phyloP scores from a whole-genome alignment of 2,797 vertebrate genomes.

The Staurois parvus region DNA sequence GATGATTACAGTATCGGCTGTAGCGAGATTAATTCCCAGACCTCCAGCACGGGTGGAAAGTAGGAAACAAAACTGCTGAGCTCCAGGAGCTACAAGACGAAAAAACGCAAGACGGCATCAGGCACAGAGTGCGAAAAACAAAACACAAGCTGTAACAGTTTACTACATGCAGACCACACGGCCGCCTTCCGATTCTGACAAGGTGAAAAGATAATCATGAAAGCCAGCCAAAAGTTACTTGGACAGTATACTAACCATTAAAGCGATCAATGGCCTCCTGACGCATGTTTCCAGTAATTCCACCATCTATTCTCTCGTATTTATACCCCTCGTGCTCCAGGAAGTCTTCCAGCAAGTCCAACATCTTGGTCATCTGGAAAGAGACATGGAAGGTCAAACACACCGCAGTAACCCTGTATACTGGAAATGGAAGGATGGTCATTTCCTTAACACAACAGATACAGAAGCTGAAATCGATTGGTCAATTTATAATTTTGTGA shows the following conservation, averaged over 20 bases:
- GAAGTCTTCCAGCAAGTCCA: slow-evolving; percentile 96
- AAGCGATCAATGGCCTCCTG: slow-evolving; percentile 98
- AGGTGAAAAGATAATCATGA: no score
- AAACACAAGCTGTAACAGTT: no score
- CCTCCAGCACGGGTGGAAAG: slow-evolving; percentile 97
- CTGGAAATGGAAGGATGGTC: no score
- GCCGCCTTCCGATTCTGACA: no score
- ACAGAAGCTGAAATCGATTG: no score
- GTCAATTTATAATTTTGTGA: no score
- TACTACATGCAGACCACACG: no score
- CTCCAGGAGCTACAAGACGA: slow-evolving; percentile 86
- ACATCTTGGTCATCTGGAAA: slow-evolving; percentile 96
- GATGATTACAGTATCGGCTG: slow-evolving; percentile 97
- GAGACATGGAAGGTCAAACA: neutral
- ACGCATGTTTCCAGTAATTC: slow-evolving; percentile 95
- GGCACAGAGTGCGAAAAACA: neutral
- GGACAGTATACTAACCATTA: slow-evolving; percentile 80
- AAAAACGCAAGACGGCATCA: neutral
- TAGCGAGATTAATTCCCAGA: slow-evolving; percentile 97
- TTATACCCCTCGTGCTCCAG: slow-evolving; percentile 97
- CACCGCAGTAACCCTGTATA: neutral
- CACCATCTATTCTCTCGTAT: slow-evolving; percentile 96
- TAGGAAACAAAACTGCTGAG: slow-evolving; percentile 96
- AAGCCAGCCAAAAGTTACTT: no score
- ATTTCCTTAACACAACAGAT: no score